These are phyloP conservation scores for Enteromius afrohamiltoni DNA, from an alignment of 2,797 vertebrate genomes.

Conservation along the genomic window DNA sequence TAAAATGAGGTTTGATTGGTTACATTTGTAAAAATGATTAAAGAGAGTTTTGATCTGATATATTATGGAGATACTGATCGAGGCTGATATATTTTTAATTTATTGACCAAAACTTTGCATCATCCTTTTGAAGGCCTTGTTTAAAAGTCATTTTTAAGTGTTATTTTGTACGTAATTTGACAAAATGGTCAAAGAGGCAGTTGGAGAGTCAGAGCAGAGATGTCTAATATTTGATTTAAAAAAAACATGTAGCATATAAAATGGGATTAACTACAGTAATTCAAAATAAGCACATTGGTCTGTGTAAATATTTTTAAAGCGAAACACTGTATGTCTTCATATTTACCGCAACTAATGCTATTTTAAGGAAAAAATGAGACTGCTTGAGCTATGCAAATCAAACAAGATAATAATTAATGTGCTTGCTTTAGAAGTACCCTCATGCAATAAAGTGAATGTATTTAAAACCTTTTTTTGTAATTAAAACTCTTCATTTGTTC, in stretches of 20 bases:
- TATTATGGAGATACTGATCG: slow-evolving; percentile 48
- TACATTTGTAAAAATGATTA: slow-evolving; percentile 65
- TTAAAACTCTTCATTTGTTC: slow-evolving; percentile 22
- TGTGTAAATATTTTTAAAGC: slow-evolving; percentile 72
- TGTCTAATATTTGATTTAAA: slow-evolving; percentile 68
- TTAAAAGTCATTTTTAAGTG: slow-evolving; percentile 60
- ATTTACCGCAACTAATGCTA: slow-evolving; percentile 67
- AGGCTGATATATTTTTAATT: slow-evolving; percentile 67
- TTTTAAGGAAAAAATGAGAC: slow-evolving; percentile 65
- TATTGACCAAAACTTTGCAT: slow-evolving; percentile 61
- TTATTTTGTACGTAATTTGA: slow-evolving; percentile 71
- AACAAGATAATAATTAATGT: slow-evolving; percentile 64
- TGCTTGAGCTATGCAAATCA: slow-evolving; percentile 81
- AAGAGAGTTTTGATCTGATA: slow-evolving; percentile 63
- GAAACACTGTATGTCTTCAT: slow-evolving; percentile 65
- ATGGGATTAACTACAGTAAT: slow-evolving; percentile 50
- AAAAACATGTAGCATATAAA: slow-evolving; percentile 72
- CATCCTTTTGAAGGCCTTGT: slow-evolving; percentile 63
- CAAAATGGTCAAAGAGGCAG: slow-evolving; percentile 58
- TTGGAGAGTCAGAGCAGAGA: slow-evolving; percentile 53
- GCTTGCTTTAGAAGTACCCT: slow-evolving; percentile 76
- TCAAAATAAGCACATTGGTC: slow-evolving; percentile 65
- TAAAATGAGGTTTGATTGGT: slow-evolving; percentile 57
- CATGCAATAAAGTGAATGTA: slow-evolving; percentile 83
- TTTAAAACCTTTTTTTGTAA: slow-evolving; percentile 55